A percentile compares a stretch with the other conserved stretches of the same genome.
Evolutionary conservation across 2,797 vertebrate species (phyloP).

Genomic region (Bradypus variegatus): DNA sequence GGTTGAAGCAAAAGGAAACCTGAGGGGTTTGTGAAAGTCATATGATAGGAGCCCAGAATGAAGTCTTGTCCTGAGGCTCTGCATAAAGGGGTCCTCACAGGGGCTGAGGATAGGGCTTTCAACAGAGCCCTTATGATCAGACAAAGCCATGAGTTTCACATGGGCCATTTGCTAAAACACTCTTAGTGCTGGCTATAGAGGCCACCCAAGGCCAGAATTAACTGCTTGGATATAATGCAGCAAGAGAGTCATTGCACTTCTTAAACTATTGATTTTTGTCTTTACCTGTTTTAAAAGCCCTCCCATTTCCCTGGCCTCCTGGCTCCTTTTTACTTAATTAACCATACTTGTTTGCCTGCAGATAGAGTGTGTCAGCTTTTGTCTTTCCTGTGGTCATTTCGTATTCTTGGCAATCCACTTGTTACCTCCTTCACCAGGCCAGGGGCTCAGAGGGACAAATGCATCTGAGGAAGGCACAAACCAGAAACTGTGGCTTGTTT

Average conservation of each 20-base stretch:
- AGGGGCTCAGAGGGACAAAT: not conserved
- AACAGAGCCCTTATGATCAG: not conserved
- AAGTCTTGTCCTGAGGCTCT: not conserved
- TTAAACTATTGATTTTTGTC: not conserved
- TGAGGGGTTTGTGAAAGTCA: not conserved
- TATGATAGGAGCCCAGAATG: not conserved
- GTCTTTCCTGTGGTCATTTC: not conserved
- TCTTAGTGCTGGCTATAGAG: not conserved
- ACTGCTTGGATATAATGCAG: not conserved
- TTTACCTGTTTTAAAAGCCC: conserved; percentile 7
- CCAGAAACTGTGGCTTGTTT: not conserved
- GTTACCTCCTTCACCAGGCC: not conserved
- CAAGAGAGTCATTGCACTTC: not conserved
- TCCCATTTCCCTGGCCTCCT: not conserved
- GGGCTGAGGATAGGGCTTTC: not conserved
- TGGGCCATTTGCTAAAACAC: not conserved
- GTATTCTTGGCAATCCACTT: not conserved
- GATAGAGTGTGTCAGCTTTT: not conserved
- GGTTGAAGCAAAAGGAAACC: not conserved
- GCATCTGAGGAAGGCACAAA: not conserved
- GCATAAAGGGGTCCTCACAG: not conserved
- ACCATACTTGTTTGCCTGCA: not conserved
- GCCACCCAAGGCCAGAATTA: not conserved
- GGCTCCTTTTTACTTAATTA: not conserved
- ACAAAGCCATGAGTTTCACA: not conserved